phyloP scores from a whole-genome alignment of 2,113 vertebrate genomes.

The Dasyornis broadbenti region DNA sequence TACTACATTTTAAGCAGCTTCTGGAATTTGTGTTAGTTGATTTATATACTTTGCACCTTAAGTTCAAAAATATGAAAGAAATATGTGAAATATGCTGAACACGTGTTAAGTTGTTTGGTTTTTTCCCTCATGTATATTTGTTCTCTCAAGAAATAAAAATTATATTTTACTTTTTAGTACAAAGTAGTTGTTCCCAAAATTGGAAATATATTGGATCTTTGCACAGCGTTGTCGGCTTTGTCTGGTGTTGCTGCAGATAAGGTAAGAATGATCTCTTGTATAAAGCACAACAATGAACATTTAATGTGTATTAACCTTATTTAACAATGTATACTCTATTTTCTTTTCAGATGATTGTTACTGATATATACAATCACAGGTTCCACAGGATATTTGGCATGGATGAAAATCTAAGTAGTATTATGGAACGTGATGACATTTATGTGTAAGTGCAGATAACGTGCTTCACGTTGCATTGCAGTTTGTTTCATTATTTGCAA shows the following conservation, averaged over 20 bases:
- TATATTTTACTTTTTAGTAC: slow-evolving; percentile 77
- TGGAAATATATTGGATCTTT: slow-evolving; percentile 95
- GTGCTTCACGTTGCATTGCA: background rate
- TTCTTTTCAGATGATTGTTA: slow-evolving; percentile 87
- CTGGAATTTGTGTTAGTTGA: background rate
- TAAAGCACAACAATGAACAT: background rate
- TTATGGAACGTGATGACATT: slow-evolving; percentile 98
- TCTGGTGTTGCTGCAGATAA: slow-evolving; percentile 91
- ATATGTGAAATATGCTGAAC: background rate
- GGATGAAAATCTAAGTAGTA: slow-evolving; percentile 97
- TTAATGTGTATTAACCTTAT: background rate
- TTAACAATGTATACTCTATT: slow-evolving; percentile 25
- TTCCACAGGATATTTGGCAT: slow-evolving; percentile 97
- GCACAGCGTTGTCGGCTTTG: slow-evolving; percentile 84
- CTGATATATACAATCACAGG: slow-evolving; percentile 98
- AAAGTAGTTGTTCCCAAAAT: slow-evolving; percentile 98
- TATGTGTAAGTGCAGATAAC: slow-evolving; percentile 87
- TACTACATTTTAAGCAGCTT: background rate
- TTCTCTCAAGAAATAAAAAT: background rate
- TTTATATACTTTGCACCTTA: background rate
- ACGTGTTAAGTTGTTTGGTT: background rate
- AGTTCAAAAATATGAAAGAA: background rate
- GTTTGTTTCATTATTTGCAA: background rate
- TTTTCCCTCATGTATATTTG: background rate
- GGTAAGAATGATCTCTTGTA: slow-evolving; percentile 69